Evolutionary conservation across 2,888 invertebrate genomes (phyloP).

Genomic region (Polyploca ridens): DNA sequence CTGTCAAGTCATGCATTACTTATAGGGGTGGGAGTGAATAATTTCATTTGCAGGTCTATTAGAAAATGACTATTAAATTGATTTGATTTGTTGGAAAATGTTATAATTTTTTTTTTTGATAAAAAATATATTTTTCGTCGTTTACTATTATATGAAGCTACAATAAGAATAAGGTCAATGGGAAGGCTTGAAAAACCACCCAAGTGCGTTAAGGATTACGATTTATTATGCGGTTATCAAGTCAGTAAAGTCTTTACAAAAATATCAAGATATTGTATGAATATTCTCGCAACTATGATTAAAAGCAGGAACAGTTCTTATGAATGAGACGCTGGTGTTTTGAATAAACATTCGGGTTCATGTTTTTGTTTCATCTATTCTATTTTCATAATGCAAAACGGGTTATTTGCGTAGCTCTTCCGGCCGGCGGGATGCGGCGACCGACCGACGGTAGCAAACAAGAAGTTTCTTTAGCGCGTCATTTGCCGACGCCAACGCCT

Average conservation of each 20-base stretch:
- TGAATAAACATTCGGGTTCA: conserved; percentile 47
- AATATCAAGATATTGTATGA: conserved; percentile 11
- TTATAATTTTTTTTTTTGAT: too few relatives aligned
- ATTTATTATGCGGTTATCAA: not conserved
- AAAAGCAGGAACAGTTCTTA: conserved; percentile 45
- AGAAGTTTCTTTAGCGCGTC: conserved; percentile 58
- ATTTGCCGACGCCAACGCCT: conserved; percentile 31
- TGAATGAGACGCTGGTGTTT: conserved; percentile 45
- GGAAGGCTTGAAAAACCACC: too few relatives aligned
- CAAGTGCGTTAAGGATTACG: too few relatives aligned
- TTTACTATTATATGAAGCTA: too few relatives aligned
- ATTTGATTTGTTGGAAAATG: too few relatives aligned
- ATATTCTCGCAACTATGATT: conserved; percentile 49
- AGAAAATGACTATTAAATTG: not conserved
- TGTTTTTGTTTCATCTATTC: conserved; percentile 62
- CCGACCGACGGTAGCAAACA: conserved; percentile 42
- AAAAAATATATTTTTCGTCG: too few relatives aligned
- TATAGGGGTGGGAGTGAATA: not conserved
- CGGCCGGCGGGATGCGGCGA: conserved; percentile 36
- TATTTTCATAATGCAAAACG: conserved; percentile 73
- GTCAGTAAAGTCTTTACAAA: not conserved
- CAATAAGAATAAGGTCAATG: too few relatives aligned
- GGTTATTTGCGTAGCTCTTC: conserved; percentile 72
- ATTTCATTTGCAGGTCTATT: not conserved
- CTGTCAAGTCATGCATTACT: not conserved